These are phyloP conservation scores for Serranus cabrilla DNA, from an alignment of 2,797 vertebrate species.

Conservation along the genomic window DNA sequence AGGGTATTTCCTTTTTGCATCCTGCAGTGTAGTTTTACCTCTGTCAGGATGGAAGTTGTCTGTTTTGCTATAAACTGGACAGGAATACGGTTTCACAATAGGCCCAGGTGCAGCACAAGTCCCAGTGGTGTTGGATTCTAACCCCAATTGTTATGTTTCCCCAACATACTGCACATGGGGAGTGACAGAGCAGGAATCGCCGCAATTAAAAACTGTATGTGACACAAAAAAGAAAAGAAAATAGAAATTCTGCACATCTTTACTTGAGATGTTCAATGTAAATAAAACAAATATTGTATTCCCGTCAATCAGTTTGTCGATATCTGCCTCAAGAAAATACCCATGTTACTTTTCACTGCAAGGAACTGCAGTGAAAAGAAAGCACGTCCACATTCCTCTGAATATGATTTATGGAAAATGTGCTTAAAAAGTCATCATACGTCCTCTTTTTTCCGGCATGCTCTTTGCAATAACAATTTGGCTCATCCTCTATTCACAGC, in stretches of 20 bases:
- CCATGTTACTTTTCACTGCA: not conserved
- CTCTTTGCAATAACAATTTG: not conserved
- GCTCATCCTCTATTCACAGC: not conserved
- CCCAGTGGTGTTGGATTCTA: conserved; percentile 22
- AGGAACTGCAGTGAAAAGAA: not conserved
- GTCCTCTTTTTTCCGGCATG: not conserved
- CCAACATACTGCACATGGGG: conserved; percentile 3
- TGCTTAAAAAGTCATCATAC: conserved; percentile 3
- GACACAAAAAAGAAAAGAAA: not conserved
- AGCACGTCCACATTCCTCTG: conserved; percentile 15
- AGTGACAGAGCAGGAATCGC: not conserved
- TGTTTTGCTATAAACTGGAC: conserved; percentile 26
- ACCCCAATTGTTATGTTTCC: conserved; percentile 23
- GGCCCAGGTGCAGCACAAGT: conserved; percentile 43
- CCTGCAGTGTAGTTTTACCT: conserved; percentile 24
- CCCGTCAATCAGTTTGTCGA: not conserved
- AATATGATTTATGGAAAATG: conserved; percentile 21
- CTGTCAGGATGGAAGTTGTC: conserved; percentile 21
- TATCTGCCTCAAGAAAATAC: not conserved
- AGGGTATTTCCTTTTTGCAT: conserved; percentile 27
- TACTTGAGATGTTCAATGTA: not conserved
- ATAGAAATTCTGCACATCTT: not conserved
- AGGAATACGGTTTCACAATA: conserved; percentile 56
- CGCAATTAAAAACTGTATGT: not conserved
- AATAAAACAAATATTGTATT: not conserved